Percentiles rank a stretch among this genome's conserved stretches.
These are phyloP conservation scores for Cenopis cana DNA, from an alignment of 2,888 invertebrate genomes.

Conservation along the genomic window DNA sequence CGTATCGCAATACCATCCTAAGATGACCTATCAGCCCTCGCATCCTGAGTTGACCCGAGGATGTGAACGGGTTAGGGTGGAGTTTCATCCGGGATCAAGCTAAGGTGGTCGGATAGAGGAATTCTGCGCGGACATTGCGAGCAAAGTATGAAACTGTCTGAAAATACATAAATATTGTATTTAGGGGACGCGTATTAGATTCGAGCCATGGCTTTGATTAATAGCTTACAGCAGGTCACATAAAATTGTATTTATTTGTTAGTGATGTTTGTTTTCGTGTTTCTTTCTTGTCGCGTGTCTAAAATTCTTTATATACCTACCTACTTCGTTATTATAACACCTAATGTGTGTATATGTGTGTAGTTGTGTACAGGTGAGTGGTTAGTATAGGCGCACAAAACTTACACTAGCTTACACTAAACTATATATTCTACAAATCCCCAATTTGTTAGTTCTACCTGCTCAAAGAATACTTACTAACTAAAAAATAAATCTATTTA, in stretches of 20 bases:
- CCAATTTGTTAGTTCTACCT: not conserved
- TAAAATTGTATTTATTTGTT: conserved; percentile 43
- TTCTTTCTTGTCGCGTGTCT: conserved; percentile 26
- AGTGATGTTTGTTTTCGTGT: conserved; percentile 41
- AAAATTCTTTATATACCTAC: conserved; percentile 3
- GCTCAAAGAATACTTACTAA: not conserved
- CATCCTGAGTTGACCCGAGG: conserved; percentile 56
- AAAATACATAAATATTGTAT: conserved; percentile 84
- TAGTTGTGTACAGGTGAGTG: not conserved
- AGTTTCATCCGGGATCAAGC: conserved; percentile 61
- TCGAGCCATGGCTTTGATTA: conserved; percentile 56
- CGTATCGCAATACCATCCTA: conserved; percentile 66
- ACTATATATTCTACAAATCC: not conserved
- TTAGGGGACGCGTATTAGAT: conserved; percentile 69
- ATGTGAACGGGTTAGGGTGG: conserved; percentile 52
- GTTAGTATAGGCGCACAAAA: not conserved
- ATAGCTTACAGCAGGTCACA: conserved; percentile 45
- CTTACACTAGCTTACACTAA: not conserved
- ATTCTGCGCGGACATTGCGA: conserved; percentile 73
- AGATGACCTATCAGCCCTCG: conserved; percentile 55
- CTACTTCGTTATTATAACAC: not conserved
- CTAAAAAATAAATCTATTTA: not conserved
- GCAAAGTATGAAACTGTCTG: conserved; percentile 81
- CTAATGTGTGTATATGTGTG: not conserved
- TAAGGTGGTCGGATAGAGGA: conserved; percentile 64